A percentile compares a stretch with the other conserved stretches of the same genome.
Evolutionary conservation across 2,888 invertebrate genomes (phyloP).

Genomic region (Eupithecia dodoneata): DNA sequence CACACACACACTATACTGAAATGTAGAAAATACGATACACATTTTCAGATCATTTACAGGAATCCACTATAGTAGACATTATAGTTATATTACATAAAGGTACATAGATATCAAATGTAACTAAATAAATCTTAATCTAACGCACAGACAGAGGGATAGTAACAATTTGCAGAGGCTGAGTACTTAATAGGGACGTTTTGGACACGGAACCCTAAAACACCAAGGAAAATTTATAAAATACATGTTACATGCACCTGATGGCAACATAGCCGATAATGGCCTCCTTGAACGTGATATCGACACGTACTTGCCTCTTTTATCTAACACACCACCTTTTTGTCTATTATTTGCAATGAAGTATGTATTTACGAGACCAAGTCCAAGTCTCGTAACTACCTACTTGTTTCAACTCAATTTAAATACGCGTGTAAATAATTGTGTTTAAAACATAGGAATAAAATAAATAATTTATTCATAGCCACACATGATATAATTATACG

Average conservation of each 20-base stretch:
- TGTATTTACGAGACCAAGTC: too few relatives aligned
- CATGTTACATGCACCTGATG: slow-evolving; percentile 29
- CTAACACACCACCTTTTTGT: slow-evolving; percentile 2
- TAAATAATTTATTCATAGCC: too few relatives aligned
- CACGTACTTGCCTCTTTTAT: slow-evolving; percentile 31
- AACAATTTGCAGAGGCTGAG: not conserved
- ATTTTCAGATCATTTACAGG: too few relatives aligned
- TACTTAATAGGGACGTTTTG: not conserved
- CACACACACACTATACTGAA: too few relatives aligned
- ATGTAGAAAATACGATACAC: too few relatives aligned
- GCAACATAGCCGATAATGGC: slow-evolving; percentile 11
- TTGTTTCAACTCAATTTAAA: not conserved
- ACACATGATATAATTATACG: too few relatives aligned
- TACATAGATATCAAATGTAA: too few relatives aligned
- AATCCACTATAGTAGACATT: too few relatives aligned
- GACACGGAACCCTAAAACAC: not conserved
- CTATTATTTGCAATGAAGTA: not conserved
- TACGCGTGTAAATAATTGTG: not conserved
- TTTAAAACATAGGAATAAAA: too few relatives aligned
- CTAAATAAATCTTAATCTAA: too few relatives aligned
- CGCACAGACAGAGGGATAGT: not conserved
- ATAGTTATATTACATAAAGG: too few relatives aligned
- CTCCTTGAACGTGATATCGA: slow-evolving; percentile 23
- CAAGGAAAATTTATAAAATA: slow-evolving; percentile 13
- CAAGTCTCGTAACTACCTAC: too few relatives aligned